Evolutionary conservation across 2,888 invertebrate species (phyloP), one percentile per base, ranked within the genome.

Genomic region (Chesias legatella): DNA sequence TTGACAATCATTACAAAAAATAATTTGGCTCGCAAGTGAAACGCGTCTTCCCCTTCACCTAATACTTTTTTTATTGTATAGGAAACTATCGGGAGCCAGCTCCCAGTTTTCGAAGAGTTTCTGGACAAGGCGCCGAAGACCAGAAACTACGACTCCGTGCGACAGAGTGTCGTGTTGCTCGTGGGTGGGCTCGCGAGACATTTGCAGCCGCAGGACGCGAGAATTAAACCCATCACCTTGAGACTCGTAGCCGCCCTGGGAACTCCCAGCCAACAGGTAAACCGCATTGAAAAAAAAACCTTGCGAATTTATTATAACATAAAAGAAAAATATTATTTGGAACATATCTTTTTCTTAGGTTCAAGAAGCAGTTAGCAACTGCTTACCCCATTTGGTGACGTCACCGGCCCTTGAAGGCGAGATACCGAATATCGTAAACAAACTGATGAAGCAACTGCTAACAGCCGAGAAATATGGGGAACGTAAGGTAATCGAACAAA

Each of bases 131-230:
- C 98, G 1, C 98, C 98, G 0, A 95, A 96, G 72, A 95, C 95
- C 0, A 94, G 95, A 22, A 92, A 92, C 44, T 96, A 92, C 73
- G 99, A 99, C 83, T 94, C 95, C 7, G 96, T 98, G 35, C 92
- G 99, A 10, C 98, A 99, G 78, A 95, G 97, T 48, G 97, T 99
- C 37, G 97, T 99, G 37, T 95, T 99, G 70, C 89, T 99, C 38
- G 97, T 99, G 94, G 99, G 99, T 3, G 97, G 96, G 0, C 89
- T 99, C 58, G 99, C 99, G n/a, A 92, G 96, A 27, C 98, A 99
- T 90, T 91, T 99, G 63, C 96, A 95, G 60, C 95, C 95, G 49
- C 93, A 93, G 51, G 98, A 98, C 83, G 91, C 93, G 1, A 90
- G 97, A 65, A 94, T 98, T 58, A 94, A 95, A 68, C 98, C 98